Percentiles rank a stretch among this genome's conserved stretches.
phyloP scores from a whole-genome alignment of 2,797 vertebrate species.

The Anguilla marmorata region DNA sequence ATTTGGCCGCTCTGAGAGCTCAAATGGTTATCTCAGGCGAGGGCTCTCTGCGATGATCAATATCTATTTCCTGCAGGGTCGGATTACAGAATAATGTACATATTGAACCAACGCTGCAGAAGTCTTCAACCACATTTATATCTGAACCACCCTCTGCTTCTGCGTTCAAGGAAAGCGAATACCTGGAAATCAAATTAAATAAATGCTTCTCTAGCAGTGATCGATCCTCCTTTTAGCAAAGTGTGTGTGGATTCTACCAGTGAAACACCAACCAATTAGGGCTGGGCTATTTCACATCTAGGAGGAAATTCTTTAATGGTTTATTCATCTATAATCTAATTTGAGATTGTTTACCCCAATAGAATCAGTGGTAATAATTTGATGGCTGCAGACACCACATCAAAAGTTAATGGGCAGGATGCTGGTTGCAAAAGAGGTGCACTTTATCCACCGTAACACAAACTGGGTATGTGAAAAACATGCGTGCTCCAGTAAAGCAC shows the following conservation, averaged over 20 bases:
- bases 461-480: neutral
- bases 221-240: conserved; percentile 58
- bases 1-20: conserved; percentile 59
- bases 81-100: conserved; percentile 75
- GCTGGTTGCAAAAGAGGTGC: neutral
- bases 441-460: neutral
- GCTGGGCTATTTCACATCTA: conserved; percentile 15
- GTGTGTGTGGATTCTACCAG: conserved; percentile 28
- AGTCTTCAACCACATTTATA: conserved; percentile 62
- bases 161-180: conserved; percentile 66
- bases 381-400: conserved; percentile 9
- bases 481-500: neutral
- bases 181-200: conserved; percentile 71
- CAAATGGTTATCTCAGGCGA: conserved; percentile 60
- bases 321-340: conserved; percentile 70
- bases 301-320: conserved; percentile 24
- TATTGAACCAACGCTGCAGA: conserved; percentile 74
- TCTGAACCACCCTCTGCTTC: conserved; percentile 51
- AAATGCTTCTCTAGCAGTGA: conserved; percentile 66
- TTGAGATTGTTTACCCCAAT: conserved; percentile 42
- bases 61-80: conserved; percentile 74
- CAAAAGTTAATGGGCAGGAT: neutral
- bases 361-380: conserved; percentile 15
- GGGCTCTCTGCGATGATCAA: conserved; percentile 59
- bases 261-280: conserved; percentile 19